Base-by-base conservation (phyloP, 1,140 invertebrate genomes). In the Nebria ingens region DNA sequence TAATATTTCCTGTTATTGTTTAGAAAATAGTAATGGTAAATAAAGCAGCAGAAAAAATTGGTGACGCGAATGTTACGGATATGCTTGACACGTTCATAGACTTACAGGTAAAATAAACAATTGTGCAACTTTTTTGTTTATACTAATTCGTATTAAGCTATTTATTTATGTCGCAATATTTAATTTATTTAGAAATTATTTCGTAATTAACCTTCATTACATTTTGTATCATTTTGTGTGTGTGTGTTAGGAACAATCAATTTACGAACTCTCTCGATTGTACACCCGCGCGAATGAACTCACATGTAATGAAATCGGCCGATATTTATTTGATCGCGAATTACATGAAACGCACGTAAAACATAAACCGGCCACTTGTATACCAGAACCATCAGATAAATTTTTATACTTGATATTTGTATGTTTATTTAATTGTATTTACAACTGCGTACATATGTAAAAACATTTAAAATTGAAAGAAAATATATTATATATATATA, bases 191-290 rank as follows among this genome's bases (percentile, higher is more conserved):
- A n/a, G n/a, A n/a, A n/a, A n/a, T n/a, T n/a, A n/a, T n/a, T n/a
- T n/a, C n/a, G n/a, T n/a, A n/a, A n/a, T n/a, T n/a, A n/a, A n/a
- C n/a, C n/a, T n/a, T n/a, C n/a, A n/a, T n/a, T n/a, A n/a, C n/a
- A n/a, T n/a, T n/a, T n/a, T n/a, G n/a, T n/a, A n/a, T n/a, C n/a
- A n/a, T n/a, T n/a, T n/a, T n/a, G n/a, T n/a, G n/a, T n/a, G n/a
- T n/a, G n/a, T n/a, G n/a, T n/a, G 53, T 38, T 9, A 68, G 63
- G 63, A 66, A 63, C 52, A 56, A 53, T 64, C 65, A 2, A 65
- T 68, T 55, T 59, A 59, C 42, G 56, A 61, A 21, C 38, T 66
- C 20, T 55, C 52, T 15, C 57, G 63, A 42, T 56, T 64, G 9
- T 51, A 61, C 9, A 53, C 54, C 1, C 51, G 56, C 21, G 61